Evolutionary conservation across 2,797 vertebrate genomes (phyloP).

Genomic region (Peromyscus aztecus): DNA sequence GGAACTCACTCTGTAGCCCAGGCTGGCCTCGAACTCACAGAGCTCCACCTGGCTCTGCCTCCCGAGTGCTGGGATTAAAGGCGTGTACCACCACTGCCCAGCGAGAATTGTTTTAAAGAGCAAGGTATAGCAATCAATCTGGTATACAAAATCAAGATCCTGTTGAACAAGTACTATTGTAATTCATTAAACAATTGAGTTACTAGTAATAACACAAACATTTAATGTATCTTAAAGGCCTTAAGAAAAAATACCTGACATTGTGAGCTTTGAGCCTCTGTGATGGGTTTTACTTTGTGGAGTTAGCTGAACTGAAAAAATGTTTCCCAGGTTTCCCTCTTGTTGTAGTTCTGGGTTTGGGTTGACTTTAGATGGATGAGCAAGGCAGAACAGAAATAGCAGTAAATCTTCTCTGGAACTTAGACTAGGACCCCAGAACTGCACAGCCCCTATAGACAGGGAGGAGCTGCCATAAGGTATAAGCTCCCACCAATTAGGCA

Average conservation of each 20-base stretch:
- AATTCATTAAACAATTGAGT: neutral
- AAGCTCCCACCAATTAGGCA: neutral
- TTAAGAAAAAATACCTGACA: neutral
- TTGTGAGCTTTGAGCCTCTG: neutral
- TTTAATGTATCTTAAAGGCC: constrained; percentile 4
- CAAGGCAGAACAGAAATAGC: neutral
- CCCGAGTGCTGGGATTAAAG: too few relatives aligned
- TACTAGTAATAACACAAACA: constrained; percentile 29
- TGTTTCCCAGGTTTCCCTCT: neutral
- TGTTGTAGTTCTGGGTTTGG: neutral
- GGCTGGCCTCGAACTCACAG: too few relatives aligned
- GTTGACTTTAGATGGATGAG: neutral
- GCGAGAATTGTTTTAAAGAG: constrained; percentile 57
- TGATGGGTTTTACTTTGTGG: constrained; percentile 4
- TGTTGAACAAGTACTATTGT: neutral
- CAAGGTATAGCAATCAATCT: neutral
- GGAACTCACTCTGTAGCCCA: too few relatives aligned
- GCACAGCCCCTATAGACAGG: neutral
- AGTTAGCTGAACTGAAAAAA: neutral
- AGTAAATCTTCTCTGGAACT: neutral
- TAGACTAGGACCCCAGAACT: neutral
- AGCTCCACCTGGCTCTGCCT: too few relatives aligned
- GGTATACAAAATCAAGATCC: constrained; percentile 36
- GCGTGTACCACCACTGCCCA: too few relatives aligned
- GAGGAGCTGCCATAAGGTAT: neutral